phyloP scores from a whole-genome alignment of 2,113 vertebrate species.

The Leucopternis melanops region DNA sequence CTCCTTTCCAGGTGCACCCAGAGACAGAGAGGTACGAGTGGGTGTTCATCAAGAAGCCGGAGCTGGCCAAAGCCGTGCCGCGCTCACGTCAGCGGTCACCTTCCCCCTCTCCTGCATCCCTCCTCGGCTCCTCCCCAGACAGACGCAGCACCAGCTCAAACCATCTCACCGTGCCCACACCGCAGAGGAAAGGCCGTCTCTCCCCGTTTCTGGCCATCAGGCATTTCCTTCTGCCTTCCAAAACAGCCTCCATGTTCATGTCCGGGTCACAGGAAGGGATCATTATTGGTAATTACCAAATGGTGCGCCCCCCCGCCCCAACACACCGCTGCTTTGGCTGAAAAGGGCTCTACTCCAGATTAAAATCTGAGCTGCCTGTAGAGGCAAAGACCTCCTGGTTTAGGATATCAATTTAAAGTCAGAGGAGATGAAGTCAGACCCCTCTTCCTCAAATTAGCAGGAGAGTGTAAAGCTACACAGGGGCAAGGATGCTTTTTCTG shows the following conservation, averaged over 20 bases:
- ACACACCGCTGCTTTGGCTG: neutral
- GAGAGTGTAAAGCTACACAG: neutral
- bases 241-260: constrained; percentile 79
- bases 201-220: constrained; percentile 68
- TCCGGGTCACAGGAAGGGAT: constrained; percentile 68
- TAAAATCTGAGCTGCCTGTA: neutral
- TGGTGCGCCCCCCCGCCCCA: rapidly evolving
- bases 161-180: constrained; percentile 59
- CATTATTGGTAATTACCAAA: constrained; percentile 72
- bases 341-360: neutral
- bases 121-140: neutral
- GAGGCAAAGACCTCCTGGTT: neutral
- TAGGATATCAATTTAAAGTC: too few species aligned
- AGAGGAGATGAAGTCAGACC: neutral
- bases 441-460: neutral
- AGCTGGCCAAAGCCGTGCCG: constrained; percentile 62
- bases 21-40: constrained; percentile 80
- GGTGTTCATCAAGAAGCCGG: constrained; percentile 75
- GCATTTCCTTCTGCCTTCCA: constrained; percentile 71
- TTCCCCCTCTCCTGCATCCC: neutral
- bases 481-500: neutral
- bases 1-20: constrained; percentile 73
- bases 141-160: constrained; percentile 35
- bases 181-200: constrained; percentile 21
- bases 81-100: neutral